Evolutionary conservation across 2,888 invertebrate species (phyloP).

Genomic region (Yponomeuta cagnagella): DNA sequence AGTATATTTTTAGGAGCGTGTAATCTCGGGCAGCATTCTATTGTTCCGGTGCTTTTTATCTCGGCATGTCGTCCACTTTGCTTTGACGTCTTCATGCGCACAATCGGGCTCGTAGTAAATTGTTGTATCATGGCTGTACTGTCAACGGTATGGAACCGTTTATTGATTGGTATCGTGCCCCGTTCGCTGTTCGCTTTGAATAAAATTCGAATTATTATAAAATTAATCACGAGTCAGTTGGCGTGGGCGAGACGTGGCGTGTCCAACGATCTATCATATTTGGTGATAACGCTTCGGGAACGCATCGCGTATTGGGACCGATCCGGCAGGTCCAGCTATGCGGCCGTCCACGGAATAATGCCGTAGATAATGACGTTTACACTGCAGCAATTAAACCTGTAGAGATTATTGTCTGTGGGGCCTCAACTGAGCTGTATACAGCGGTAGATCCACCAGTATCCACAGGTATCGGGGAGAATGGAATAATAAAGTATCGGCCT

Average conservation of each 20-base stretch:
- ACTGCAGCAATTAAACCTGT: slow-evolving; percentile 12
- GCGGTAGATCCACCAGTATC: background rate
- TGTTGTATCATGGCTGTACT: slow-evolving; percentile 71
- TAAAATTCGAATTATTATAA: slow-evolving; percentile 77
- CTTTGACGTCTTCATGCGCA: slow-evolving; percentile 69
- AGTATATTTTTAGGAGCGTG: slow-evolving; percentile 1
- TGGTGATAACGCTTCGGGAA: slow-evolving; percentile 70
- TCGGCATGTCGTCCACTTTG: slow-evolving; percentile 51
- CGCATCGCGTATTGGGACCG: slow-evolving; percentile 61
- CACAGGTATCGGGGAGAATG: slow-evolving; percentile 20
- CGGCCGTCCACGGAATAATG: slow-evolving; percentile 19
- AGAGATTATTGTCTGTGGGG: slow-evolving; percentile 5
- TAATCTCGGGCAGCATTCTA: slow-evolving; percentile 28
- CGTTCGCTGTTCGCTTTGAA: slow-evolving; percentile 75
- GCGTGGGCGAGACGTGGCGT: slow-evolving; percentile 71
- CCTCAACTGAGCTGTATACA: background rate
- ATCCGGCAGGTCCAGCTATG: slow-evolving; percentile 39
- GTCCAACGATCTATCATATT: slow-evolving; percentile 73
- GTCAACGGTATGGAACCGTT: slow-evolving; percentile 74
- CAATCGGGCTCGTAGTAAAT: slow-evolving; percentile 66
- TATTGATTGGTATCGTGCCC: slow-evolving; percentile 75
- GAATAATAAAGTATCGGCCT: slow-evolving; percentile 47
- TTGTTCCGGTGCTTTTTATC: slow-evolving; percentile 59
- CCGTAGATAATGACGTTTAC: slow-evolving; percentile 13
- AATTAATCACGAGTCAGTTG: slow-evolving; percentile 68